A percentile compares a stretch with the other conserved stretches of the same genome.
These are phyloP conservation scores for Ciconia stormi DNA, from an alignment of 2,113 vertebrate species.

Conservation along the genomic window DNA sequence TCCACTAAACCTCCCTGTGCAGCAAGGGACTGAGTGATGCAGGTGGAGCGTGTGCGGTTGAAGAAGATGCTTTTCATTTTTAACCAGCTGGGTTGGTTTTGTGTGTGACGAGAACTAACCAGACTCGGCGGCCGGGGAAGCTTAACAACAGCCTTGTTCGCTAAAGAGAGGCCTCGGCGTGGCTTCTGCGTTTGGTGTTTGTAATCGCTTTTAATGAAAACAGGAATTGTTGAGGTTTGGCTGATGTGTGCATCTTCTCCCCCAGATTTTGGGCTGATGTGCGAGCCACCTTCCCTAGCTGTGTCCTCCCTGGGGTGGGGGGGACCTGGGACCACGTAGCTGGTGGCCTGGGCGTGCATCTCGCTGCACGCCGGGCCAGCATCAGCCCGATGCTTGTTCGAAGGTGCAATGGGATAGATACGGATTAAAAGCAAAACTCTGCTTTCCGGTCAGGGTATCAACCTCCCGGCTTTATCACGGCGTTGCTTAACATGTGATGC, in stretches of 20 bases:
- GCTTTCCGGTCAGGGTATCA: accelerated
- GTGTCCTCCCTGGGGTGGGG: neutral
- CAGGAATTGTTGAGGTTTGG: neutral
- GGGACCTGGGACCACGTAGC: neutral
- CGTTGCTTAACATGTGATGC: accelerated
- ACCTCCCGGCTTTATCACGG: accelerated
- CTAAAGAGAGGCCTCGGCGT: neutral
- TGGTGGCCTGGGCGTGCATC: neutral
- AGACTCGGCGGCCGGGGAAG: neutral
- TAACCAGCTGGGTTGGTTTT: slow-evolving; percentile 66
- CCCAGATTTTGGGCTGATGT: neutral
- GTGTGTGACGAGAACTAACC: slow-evolving; percentile 71
- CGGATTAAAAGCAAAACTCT: accelerated
- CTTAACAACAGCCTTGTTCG: neutral
- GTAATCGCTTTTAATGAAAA: neutral
- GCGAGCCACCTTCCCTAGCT: accelerated
- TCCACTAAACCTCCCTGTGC: neutral
- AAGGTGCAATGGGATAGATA: neutral
- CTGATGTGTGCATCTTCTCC: neutral
- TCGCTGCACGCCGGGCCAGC: neutral
- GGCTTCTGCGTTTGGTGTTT: neutral
- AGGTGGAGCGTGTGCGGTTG: neutral
- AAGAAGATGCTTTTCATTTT: neutral
- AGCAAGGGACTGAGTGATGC: neutral
- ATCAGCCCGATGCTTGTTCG: neutral